phyloP scores from a whole-genome alignment of 2,888 invertebrate species.

The Priocnemis perturbator region DNA sequence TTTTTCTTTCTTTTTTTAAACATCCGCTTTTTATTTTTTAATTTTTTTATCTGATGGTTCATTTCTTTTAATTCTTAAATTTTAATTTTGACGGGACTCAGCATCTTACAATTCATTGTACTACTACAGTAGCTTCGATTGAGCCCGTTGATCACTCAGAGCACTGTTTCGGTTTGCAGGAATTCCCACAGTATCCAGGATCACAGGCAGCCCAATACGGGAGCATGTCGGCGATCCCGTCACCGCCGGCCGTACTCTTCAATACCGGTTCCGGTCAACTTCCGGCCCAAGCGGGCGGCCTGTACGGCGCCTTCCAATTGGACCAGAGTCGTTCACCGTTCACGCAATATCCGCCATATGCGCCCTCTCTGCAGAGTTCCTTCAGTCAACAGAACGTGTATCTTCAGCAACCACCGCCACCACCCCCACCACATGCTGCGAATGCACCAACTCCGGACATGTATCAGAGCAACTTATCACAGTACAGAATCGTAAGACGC shows the following conservation, averaged over 20 bases:
- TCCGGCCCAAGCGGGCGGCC: constrained; percentile 82
- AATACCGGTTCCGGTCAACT: constrained; percentile 84
- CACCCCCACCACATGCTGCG: constrained; percentile 79
- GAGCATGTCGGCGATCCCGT: constrained; percentile 89
- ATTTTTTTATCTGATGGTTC: neutral
- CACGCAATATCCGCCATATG: constrained; percentile 86
- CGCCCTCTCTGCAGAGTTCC: constrained; percentile 78
- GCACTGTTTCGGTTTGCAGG: constrained; percentile 68
- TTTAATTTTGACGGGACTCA: no score
- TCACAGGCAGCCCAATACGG: constrained; percentile 81
- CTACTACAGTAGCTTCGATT: no score
- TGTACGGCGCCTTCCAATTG: constrained; percentile 89
- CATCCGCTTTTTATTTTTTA: no score
- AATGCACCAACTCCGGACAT: constrained; percentile 81
- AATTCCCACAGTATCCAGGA: constrained; percentile 71
- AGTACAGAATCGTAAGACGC: constrained; percentile 49
- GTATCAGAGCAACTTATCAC: constrained; percentile 81
- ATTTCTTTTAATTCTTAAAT: neutral
- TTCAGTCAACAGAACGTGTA: constrained; percentile 77
- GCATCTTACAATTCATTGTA: no score
- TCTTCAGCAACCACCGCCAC: constrained; percentile 77
- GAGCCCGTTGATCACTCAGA: no score
- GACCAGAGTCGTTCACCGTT: constrained; percentile 88
- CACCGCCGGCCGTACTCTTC: constrained; percentile 88
- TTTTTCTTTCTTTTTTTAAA: constrained; percentile 4